Conservation (phyloP, 2,888 invertebrate species). For the Hydropsyche betteni region DNA sequence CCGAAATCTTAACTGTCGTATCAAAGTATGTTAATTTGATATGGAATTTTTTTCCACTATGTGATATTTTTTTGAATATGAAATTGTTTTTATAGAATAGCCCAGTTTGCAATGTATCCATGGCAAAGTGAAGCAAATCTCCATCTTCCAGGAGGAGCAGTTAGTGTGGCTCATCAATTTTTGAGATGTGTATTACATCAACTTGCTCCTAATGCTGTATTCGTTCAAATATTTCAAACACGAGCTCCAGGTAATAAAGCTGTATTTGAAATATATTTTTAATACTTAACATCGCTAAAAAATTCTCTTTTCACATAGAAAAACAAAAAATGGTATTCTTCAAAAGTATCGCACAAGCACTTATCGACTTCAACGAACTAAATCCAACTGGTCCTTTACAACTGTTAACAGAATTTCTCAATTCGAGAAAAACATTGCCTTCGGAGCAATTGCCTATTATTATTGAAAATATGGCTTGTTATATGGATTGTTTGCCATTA, state of each 20-base stretch:
- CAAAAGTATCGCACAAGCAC: conserved; percentile 90
- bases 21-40: conserved; percentile 72
- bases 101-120: conserved; percentile 81
- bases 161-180: conserved; percentile 97
- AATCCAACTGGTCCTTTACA: conserved; percentile 95
- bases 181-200: conserved; percentile 96
- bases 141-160: conserved; percentile 92
- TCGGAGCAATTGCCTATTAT: conserved; percentile 75
- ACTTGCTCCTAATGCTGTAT: conserved; percentile 95
- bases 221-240: conserved; percentile 93
- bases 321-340: conserved; percentile 84
- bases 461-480: conserved; percentile 90
- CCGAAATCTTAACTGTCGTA: conserved; percentile 88
- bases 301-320: conserved; percentile 61
- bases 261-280: neutral
- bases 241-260: conserved; percentile 76
- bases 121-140: conserved; percentile 90
- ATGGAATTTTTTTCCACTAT: neutral
- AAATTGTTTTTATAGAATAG: conserved; percentile 65
- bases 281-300: neutral
- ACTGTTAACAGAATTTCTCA: conserved; percentile 78
- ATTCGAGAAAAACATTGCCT: conserved; percentile 64
- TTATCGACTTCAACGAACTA: conserved; percentile 95
- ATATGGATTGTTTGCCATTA: conserved; percentile 90
- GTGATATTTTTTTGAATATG: neutral